These are phyloP conservation scores for Enteromius unitaeniatus DNA, from an alignment of 2,797 vertebrate species.

Conservation along the genomic window DNA sequence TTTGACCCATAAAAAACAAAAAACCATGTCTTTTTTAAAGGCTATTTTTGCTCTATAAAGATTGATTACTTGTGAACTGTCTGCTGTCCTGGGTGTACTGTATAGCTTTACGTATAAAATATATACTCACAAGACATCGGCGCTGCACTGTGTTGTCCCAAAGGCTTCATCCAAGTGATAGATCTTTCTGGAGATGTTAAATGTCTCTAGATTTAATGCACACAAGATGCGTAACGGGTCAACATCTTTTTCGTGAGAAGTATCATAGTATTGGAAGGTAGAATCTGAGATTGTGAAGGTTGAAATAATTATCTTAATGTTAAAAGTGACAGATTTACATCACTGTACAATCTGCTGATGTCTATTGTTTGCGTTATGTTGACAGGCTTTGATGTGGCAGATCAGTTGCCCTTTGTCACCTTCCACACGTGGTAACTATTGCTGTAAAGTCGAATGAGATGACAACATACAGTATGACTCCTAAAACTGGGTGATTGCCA, in stretches of 20 bases:
- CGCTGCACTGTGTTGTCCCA: slow-evolving; percentile 5
- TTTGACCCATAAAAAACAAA: slow-evolving; percentile 27
- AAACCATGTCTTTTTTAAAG: slow-evolving; percentile 3
- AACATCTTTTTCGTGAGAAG: slow-evolving; percentile 12
- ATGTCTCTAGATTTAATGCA: slow-evolving; percentile 37
- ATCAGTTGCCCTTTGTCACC: slow-evolving; percentile 32
- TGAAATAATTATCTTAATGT: slow-evolving; percentile 19
- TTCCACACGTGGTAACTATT: slow-evolving; percentile 39
- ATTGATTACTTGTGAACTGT: slow-evolving; percentile 4
- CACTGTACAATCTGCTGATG: not conserved
- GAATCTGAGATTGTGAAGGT: not conserved
- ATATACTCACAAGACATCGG: not conserved
- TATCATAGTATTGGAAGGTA: slow-evolving; percentile 7
- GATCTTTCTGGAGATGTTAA: slow-evolving; percentile 39
- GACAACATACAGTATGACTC: slow-evolving; percentile 26
- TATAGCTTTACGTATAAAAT: slow-evolving; percentile 4
- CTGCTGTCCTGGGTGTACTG: not conserved
- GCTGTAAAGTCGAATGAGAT: slow-evolving; percentile 29
- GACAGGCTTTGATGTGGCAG: slow-evolving; percentile 34
- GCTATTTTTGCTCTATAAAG: slow-evolving; percentile 18
- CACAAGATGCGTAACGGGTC: slow-evolving; percentile 27
- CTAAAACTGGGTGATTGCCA: slow-evolving; percentile 17
- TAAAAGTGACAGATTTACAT: slow-evolving; percentile 24
- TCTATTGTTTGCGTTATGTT: slow-evolving; percentile 15
- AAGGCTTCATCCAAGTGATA: slow-evolving; percentile 23